Percentiles rank a stretch among this genome's conserved stretches.
These are phyloP conservation scores for Mesitornis unicolor DNA, from an alignment of 2,113 vertebrate genomes.

Conservation along the genomic window DNA sequence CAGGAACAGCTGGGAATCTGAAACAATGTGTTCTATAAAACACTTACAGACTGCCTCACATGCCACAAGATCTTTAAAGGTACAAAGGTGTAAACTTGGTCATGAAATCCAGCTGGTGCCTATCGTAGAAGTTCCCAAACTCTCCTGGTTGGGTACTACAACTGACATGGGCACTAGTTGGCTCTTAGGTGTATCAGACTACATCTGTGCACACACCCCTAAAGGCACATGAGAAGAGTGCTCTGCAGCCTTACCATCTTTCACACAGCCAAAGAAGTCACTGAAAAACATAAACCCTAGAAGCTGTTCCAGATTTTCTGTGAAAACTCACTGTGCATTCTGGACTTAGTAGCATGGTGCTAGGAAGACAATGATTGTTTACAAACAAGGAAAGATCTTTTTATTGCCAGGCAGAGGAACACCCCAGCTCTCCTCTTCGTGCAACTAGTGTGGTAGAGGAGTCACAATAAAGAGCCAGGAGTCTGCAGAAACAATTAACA, in stretches of 20 bases:
- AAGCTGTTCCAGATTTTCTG: neutral
- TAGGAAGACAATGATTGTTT: neutral
- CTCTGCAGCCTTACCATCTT: neutral
- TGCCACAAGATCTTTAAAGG: neutral
- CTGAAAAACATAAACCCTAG: neutral
- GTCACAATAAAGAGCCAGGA: neutral
- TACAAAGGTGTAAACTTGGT: neutral
- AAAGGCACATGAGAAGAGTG: rapidly evolving
- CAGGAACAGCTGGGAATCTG: neutral
- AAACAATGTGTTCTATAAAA: neutral
- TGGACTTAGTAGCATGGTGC: neutral
- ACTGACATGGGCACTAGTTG: neutral
- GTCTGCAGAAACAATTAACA: neutral
- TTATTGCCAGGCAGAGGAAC: neutral
- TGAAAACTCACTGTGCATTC: neutral
- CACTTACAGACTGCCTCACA: neutral
- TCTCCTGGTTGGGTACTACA: neutral
- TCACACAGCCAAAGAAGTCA: neutral
- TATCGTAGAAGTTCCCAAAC: neutral
- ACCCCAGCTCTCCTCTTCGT: neutral
- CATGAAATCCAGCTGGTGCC: neutral
- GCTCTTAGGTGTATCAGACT: neutral
- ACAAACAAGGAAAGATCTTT: neutral
- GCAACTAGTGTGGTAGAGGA: neutral
- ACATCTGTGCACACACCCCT: rapidly evolving